Percentiles rank a stretch among this genome's conserved stretches.
Conservation (phyloP, 2,113 vertebrate genomes). For the Marmota flaviventris region DNA sequence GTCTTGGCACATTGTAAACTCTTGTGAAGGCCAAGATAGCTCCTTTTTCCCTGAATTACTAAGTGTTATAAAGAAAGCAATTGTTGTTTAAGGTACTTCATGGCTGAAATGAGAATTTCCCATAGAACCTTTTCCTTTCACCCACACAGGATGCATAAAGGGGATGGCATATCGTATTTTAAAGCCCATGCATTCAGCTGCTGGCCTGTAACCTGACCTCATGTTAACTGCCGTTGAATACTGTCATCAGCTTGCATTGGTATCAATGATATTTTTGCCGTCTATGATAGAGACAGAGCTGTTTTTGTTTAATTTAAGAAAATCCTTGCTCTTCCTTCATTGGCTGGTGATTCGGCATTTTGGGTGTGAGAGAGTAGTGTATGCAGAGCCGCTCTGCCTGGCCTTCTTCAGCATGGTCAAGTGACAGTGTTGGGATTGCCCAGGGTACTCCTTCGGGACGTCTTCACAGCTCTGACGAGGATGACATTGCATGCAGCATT, state of each 20-base stretch:
- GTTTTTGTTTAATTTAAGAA: neutral
- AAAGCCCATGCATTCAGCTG: fast-evolving
- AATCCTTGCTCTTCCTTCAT: neutral
- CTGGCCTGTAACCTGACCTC: neutral
- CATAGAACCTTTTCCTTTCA: neutral
- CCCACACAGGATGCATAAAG: neutral
- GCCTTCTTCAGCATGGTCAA: neutral
- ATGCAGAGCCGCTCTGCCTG: fast-evolving
- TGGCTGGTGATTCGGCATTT: fast-evolving
- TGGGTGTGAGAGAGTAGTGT: no score
- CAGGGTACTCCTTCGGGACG: neutral
- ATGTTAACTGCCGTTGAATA: fast-evolving
- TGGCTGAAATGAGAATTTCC: neutral
- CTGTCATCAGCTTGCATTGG: neutral
- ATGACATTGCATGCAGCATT: neutral
- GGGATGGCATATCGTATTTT: neutral
- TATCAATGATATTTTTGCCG: neutral
- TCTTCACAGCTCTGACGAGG: neutral
- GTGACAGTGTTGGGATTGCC: fast-evolving
- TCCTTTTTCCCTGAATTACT: neutral
- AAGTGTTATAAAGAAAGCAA: neutral
- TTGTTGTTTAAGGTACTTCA: neutral
- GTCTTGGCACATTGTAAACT: neutral
- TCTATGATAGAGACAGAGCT: neutral
- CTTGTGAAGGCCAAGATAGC: neutral